Conservation (phyloP, 2,888 invertebrate genomes). For the Papilio elwesi region DNA sequence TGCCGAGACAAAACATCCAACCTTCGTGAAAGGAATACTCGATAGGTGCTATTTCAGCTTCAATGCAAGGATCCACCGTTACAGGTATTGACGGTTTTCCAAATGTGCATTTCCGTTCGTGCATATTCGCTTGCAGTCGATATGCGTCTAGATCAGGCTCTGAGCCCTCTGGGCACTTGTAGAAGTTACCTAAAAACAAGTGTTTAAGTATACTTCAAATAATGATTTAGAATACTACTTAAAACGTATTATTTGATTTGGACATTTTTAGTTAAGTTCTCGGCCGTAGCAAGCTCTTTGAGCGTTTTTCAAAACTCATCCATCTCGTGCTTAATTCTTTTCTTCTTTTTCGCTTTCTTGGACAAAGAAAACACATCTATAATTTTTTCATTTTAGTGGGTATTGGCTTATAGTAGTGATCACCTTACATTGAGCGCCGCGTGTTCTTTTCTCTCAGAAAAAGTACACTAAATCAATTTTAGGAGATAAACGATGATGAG, state of each 20-base stretch:
- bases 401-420: no score
- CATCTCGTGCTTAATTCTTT: no score
- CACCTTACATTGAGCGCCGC: no score
- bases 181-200: slow-evolving; percentile 66
- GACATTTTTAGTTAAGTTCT: no score
- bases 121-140: slow-evolving; percentile 74
- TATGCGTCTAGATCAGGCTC: slow-evolving; percentile 76
- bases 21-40: slow-evolving; percentile 79
- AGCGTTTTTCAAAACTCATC: no score
- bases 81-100: slow-evolving; percentile 64
- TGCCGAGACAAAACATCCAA: slow-evolving; percentile 80
- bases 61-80: slow-evolving; percentile 73
- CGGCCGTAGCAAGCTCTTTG: no score
- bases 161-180: slow-evolving; percentile 70
- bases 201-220: background rate
- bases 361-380: no score
- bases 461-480: no score
- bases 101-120: slow-evolving; percentile 74
- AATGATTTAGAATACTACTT: background rate
- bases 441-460: no score
- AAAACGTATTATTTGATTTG: background rate
- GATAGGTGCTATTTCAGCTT: slow-evolving; percentile 77
- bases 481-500: no score
- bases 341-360: no score
- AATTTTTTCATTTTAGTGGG: no score